Evolutionary conservation across 2,888 invertebrate species (phyloP), one percentile per base, ranked within the genome.

Genomic region (Troglohyphantes excavatus): DNA sequence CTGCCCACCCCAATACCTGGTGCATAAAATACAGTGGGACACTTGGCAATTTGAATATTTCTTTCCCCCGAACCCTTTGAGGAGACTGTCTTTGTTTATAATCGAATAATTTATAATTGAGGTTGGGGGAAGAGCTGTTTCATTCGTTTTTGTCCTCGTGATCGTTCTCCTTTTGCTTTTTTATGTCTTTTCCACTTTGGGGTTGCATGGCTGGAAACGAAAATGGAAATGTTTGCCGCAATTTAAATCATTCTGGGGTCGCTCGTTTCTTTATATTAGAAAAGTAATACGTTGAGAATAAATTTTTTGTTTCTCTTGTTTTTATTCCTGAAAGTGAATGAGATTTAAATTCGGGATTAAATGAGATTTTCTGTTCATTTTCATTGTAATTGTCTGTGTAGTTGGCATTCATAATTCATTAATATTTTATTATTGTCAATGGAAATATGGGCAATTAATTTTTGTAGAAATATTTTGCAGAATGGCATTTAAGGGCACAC

Each of bases 31-130:
- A 17, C n/a, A n/a, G n/a, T n/a, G n/a, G n/a, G 5, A 17, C 26
- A 67, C 67, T 63, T 76, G 39, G 61, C 33, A 76, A 68, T 86
- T 78, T 21, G 65, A 72, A 72, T 79, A 75, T 79, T 78, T 79
- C 27, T 85, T 59, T 19, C 63, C 63, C 11, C 43, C 2, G 59
- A 13, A 21, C 26, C 53, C 33, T 76, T 86, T 68, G 43, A 46
- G 21, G 13, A 33, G 21, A 23, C 43, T 39, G 76, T 33, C 76
- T 78, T 63, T 78, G 33, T 63, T 33, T 39, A n/a, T 13, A 78
- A 59, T 75, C 27, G 29, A 53, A 75, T 53, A 61, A 63, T 63
- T 78, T 39, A 78, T 65, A 78, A 63, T 26, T 65, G 11, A 65
- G 63, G 29, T 59, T 26, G 26, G n/a, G n/a, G 46, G 27, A n/a